Percentiles rank a stretch among this genome's conserved stretches.
Evolutionary conservation across 2,113 vertebrate genomes (phyloP).

Genomic region (Apteryx owenii): DNA sequence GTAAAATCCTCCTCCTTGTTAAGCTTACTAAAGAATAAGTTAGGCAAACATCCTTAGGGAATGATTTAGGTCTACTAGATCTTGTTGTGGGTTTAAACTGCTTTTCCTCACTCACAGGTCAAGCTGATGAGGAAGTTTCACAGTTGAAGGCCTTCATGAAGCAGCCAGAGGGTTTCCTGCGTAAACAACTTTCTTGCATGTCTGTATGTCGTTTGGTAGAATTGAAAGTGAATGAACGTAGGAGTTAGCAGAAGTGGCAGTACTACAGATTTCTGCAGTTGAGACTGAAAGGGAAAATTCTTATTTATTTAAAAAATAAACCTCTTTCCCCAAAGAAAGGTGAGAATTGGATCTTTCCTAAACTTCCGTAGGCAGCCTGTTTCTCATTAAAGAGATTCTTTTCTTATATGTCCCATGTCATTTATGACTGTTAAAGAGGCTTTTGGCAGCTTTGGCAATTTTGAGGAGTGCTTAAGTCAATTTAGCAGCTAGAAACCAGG

Average conservation of each 20-base stretch:
- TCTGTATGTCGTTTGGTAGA: not conserved
- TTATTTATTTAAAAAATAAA: not conserved
- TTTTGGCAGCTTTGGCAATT: conserved; percentile 26
- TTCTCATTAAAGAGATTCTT: not conserved
- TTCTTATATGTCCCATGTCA: not conserved
- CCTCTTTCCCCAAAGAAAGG: not conserved
- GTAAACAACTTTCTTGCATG: not conserved
- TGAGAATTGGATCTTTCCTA: not conserved
- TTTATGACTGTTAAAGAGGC: not conserved
- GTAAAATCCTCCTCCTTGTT: not conserved
- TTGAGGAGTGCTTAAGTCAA: conserved; percentile 28
- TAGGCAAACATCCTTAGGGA: not conserved
- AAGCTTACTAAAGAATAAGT: not conserved
- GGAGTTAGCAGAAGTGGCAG: not conserved
- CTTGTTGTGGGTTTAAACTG: not conserved
- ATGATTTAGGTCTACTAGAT: not conserved
- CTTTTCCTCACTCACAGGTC: not conserved
- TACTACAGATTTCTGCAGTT: not conserved
- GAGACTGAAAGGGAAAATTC: not conserved
- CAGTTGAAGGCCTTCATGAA: not conserved
- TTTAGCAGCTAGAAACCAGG: not conserved
- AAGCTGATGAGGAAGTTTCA: not conserved
- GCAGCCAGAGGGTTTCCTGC: not conserved
- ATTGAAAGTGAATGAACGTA: rapidly evolving
- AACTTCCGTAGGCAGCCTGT: not conserved